Percentiles rank a stretch among this genome's conserved stretches.
Conservation (phyloP, 2,797 vertebrate genomes). For the Aldrovandia affinis region DNA sequence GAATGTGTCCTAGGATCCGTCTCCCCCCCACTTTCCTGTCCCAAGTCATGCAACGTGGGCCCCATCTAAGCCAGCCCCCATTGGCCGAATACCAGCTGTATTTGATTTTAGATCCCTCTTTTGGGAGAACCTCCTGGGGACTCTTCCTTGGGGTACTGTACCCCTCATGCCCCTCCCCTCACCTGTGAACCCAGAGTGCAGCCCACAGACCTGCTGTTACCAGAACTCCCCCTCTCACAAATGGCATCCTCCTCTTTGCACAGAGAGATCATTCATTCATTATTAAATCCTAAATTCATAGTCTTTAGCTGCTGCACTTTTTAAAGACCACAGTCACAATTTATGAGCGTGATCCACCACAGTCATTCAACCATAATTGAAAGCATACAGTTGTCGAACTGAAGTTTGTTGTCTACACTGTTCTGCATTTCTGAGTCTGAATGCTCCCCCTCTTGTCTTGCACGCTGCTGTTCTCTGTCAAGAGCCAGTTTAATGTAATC, state of each 20-base stretch:
- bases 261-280: background rate
- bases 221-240: background rate
- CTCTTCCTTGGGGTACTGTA: background rate
- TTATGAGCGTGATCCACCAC: background rate
- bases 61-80: background rate
- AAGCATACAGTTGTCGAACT: background rate
- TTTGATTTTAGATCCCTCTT: background rate
- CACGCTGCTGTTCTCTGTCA: background rate
- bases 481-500: background rate
- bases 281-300: background rate
- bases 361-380: background rate
- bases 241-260: background rate
- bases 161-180: background rate
- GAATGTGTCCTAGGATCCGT: too few species aligned
- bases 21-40: too few species aligned
- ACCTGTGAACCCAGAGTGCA: background rate
- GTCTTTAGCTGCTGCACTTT: background rate
- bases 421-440: background rate
- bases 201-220: background rate
- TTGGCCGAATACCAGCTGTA: background rate
- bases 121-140: background rate
- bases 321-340: background rate
- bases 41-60: too few species aligned
- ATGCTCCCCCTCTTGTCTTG: background rate
- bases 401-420: background rate